Evolutionary conservation across 2,888 invertebrate genomes (phyloP).

Genomic region (Protonemura montana): DNA sequence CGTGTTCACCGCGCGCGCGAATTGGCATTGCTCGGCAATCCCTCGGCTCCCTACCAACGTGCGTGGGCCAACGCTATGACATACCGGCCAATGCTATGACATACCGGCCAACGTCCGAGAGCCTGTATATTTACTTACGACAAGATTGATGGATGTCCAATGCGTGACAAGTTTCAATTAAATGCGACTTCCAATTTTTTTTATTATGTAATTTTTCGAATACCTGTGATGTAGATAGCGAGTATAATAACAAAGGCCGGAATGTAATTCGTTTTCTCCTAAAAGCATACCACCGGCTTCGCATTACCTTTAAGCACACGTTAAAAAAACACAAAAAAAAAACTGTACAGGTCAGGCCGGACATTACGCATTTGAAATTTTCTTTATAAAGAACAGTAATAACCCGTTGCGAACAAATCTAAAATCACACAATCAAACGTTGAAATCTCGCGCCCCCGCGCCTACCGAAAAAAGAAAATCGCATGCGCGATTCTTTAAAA

Average conservation of each 20-base stretch:
- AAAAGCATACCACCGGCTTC: not conserved
- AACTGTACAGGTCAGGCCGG: not conserved
- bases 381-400: not conserved
- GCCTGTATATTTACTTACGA: not conserved
- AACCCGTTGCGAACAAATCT: not conserved
- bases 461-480: not conserved
- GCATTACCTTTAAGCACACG: not conserved
- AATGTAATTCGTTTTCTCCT: not conserved
- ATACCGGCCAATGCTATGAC: no score
- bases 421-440: not conserved
- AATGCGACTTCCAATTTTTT: not conserved
- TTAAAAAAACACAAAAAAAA: no score
- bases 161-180: conserved; percentile 30
- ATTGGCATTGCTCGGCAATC: not conserved
- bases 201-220: conserved; percentile 12
- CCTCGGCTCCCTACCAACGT: not conserved
- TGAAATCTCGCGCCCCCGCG: not conserved
- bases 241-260: not conserved
- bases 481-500: conserved; percentile 1
- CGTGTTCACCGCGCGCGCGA: not conserved
- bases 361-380: not conserved
- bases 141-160: conserved; percentile 34
- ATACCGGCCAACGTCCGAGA: not conserved
- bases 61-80: no score
- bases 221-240: not conserved